Percentiles rank a stretch among this genome's conserved stretches.
phyloP scores from a whole-genome alignment of 1,140 invertebrate genomes.

The Drosophila athabasca region DNA sequence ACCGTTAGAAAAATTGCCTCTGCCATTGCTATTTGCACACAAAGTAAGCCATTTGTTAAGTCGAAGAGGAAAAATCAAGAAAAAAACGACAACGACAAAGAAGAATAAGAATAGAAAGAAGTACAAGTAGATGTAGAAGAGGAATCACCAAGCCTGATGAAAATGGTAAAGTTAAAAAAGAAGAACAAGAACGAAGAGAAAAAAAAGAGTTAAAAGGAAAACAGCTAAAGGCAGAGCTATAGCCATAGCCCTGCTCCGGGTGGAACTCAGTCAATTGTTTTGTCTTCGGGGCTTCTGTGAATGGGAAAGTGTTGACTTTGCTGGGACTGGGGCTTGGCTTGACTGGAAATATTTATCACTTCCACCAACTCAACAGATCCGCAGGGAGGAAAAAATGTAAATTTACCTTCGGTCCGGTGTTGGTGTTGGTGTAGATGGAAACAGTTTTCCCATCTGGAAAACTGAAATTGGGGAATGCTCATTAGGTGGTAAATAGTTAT shows the following conservation, averaged over 20 bases:
- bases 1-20: slow-evolving; percentile 77
- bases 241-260: no score
- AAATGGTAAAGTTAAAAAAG: no score
- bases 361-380: slow-evolving; percentile 35
- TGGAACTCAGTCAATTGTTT: slow-evolving; percentile 5
- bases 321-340: not conserved
- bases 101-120: slow-evolving; percentile 24
- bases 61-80: slow-evolving; percentile 16
- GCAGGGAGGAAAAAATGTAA: slow-evolving; percentile 29
- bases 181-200: no score
- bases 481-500: not conserved
- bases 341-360: slow-evolving; percentile 46
- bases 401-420: slow-evolving; percentile 4
- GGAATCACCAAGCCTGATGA: not conserved
- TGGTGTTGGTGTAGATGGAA: not conserved
- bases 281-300: slow-evolving; percentile 21
- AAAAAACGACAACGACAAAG: not conserved
- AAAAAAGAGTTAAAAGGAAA: no score
- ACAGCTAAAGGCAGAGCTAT: no score
- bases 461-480: not conserved
- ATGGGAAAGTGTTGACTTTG: slow-evolving; percentile 49
- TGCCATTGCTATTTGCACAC: slow-evolving; percentile 52
- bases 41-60: slow-evolving; percentile 61
- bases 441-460: not conserved
- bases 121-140: slow-evolving; percentile 11